phyloP scores from a whole-genome alignment of 1,140 invertebrate genomes.

The Drosophila elegans region DNA sequence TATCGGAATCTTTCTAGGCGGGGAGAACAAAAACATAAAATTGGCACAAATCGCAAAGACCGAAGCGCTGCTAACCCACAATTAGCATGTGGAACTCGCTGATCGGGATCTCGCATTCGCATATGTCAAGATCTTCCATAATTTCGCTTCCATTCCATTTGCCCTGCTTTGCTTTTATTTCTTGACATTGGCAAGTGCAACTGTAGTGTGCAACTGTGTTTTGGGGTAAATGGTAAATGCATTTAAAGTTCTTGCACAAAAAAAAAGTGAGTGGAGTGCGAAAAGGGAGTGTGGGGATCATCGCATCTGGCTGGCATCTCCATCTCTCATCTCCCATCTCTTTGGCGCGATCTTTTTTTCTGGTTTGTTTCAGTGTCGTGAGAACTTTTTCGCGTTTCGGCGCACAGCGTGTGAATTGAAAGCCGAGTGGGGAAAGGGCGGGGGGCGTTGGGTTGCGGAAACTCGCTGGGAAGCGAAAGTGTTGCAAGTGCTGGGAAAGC shows the following conservation, averaged over 20 bases:
- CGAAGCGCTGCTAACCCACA: slow-evolving; percentile 68
- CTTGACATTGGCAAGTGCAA: slow-evolving; percentile 37
- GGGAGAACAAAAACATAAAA: slow-evolving; percentile 3
- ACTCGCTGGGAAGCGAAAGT: slow-evolving; percentile 51
- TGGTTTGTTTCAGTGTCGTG: slow-evolving; percentile 73
- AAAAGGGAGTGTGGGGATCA: slow-evolving; percentile 31
- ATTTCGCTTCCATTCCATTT: slow-evolving; percentile 1
- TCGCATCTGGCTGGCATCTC: slow-evolving; percentile 59
- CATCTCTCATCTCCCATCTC: slow-evolving; percentile 12
- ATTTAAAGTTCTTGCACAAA: slow-evolving; percentile 44
- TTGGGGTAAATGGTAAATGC: slow-evolving; percentile 54
- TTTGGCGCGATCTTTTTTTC: slow-evolving; percentile 42
- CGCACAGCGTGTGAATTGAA: slow-evolving; percentile 78
- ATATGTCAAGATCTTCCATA: slow-evolving; percentile 34
- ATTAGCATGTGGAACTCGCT: slow-evolving; percentile 57
- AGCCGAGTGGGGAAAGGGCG: slow-evolving; percentile 12
- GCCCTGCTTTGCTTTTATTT: not conserved
- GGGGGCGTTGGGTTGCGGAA: slow-evolving; percentile 18
- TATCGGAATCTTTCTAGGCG: slow-evolving; percentile 11
- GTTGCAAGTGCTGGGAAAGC: slow-evolving; percentile 57
- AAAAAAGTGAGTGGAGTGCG: slow-evolving; percentile 24
- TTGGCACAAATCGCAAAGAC: slow-evolving; percentile 50
- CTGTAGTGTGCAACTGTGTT: slow-evolving; percentile 36
- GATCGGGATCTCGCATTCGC: slow-evolving; percentile 23
- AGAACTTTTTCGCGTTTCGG: slow-evolving; percentile 79